Conservation (phyloP, 2,113 vertebrate genomes). For the Stegastes partitus region DNA sequence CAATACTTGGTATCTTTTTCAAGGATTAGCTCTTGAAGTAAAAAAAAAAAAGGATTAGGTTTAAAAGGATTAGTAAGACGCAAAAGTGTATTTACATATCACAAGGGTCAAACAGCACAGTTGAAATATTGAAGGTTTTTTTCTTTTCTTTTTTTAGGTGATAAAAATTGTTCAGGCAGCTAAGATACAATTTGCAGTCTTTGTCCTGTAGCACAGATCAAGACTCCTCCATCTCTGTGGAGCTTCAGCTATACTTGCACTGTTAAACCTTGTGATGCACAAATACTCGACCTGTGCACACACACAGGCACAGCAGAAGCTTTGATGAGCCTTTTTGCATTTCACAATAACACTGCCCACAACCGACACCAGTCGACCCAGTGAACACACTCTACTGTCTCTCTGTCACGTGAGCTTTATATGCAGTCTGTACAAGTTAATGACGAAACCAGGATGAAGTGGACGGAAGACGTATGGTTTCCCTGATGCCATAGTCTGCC, state of each 20-base stretch:
- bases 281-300: conserved; percentile 9
- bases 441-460: conserved; percentile 37
- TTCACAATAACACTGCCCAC: conserved; percentile 9
- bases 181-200: conserved; percentile 37
- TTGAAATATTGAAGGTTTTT: conserved; percentile 39
- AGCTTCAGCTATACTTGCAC: conserved; percentile 12
- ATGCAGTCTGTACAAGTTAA: conserved; percentile 40
- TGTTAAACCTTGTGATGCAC: conserved; percentile 30
- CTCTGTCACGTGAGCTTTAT: conserved; percentile 14
- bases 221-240: conserved; percentile 10
- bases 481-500: conserved; percentile 77
- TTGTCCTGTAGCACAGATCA: conserved; percentile 32
- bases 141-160: not conserved
- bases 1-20: conserved; percentile 57
- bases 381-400: conserved; percentile 20
- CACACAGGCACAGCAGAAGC: conserved; percentile 11
- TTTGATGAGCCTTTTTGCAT: conserved; percentile 26
- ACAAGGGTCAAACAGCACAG: conserved; percentile 38
- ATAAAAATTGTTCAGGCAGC: conserved; percentile 59
- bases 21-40: conserved; percentile 53
- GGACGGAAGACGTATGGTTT: conserved; percentile 80
- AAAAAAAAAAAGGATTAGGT: conserved; percentile 26
- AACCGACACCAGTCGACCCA: conserved; percentile 28
- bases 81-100: conserved; percentile 69
- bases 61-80: conserved; percentile 49